phyloP scores from a whole-genome alignment of 2,113 vertebrate genomes.

The Limnothrissa miodon region DNA sequence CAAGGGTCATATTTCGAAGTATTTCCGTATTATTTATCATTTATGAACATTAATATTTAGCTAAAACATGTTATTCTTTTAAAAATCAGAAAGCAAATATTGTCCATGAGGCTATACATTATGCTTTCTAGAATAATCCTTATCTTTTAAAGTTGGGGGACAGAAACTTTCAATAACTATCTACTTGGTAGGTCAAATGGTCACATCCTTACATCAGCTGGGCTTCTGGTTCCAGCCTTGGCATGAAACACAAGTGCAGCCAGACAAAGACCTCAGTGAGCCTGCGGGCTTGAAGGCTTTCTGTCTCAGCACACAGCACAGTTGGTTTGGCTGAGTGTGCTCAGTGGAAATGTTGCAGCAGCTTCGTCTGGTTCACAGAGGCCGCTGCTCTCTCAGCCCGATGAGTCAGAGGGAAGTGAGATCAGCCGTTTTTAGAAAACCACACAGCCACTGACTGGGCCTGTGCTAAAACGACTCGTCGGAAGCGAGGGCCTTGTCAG shows the following conservation, averaged over 20 bases:
- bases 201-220: slow-evolving; percentile 6
- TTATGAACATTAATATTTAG: too few species aligned
- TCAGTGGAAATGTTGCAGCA: neutral
- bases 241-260: neutral
- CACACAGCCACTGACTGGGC: slow-evolving; percentile 52
- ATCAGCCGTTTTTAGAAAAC: slow-evolving; percentile 56
- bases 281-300: neutral
- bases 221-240: neutral
- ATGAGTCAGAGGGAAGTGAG: slow-evolving; percentile 82
- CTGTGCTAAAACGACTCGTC: neutral
- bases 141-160: neutral
- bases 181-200: neutral
- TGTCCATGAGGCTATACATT: neutral
- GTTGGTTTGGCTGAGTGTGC: slow-evolving; percentile 6
- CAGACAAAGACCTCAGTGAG: slow-evolving; percentile 14
- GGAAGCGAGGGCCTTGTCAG: neutral
- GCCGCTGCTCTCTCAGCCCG: slow-evolving; percentile 39
- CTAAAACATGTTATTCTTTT: too few species aligned
- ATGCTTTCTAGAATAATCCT: too few species aligned
- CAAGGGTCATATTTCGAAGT: neutral
- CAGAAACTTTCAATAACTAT: neutral
- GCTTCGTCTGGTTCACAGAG: neutral
- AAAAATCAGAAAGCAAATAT: too few species aligned
- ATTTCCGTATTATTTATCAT: neutral
- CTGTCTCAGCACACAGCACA: slow-evolving; percentile 1